Evolutionary conservation across 1,140 invertebrate genomes (phyloP), one percentile per base, ranked within the genome.

Genomic region (Copidosoma floridanum): DNA sequence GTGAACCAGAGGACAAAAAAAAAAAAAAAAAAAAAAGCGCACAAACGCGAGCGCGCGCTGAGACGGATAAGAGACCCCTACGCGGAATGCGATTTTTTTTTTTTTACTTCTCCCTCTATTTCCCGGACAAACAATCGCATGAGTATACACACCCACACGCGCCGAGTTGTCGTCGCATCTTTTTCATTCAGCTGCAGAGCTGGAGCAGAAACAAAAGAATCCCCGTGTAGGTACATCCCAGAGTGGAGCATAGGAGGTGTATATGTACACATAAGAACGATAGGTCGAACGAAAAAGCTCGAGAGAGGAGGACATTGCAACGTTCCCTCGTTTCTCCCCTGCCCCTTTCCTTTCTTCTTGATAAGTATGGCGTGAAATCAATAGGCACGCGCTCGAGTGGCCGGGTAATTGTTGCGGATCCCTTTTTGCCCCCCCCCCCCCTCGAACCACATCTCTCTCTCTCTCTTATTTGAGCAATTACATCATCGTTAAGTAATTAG

Each of bases 401-500:
- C 20, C 23, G 16, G 3, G 24, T 40, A 57, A 57, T 57, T 48
- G 24, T 16, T 24, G 44, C 11, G 4, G 4, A 2, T 4, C 47
- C 48, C 35, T 11, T 35, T 29, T 35, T 40, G 24, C 23, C 21
- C 16, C 18, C 14, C 20, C 10, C 23, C 23, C 18, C 16, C 24
- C 38, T 2, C 51, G 3, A 46, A 24, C 23, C 23, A 1, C 12
- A 12, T 24, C 6, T 7, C n/a, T n/a, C n/a, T n/a, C 6, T 2
- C 23, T 20, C 27, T 21, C 18, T 20, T n/a, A 27, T 24, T 5
- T 29, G n/a, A 7, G 51, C 14, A 53, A 53, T 53, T 53, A 53
- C 41, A 53, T 53, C 51, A 37, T 53, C 51, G 41, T 53, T 53
- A 41, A 53, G 14, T 53, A 53, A 53, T 53, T 41, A 53, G 51